Evolutionary conservation across 2,797 vertebrate species (phyloP).

Genomic region (Sorex maritimensis): DNA sequence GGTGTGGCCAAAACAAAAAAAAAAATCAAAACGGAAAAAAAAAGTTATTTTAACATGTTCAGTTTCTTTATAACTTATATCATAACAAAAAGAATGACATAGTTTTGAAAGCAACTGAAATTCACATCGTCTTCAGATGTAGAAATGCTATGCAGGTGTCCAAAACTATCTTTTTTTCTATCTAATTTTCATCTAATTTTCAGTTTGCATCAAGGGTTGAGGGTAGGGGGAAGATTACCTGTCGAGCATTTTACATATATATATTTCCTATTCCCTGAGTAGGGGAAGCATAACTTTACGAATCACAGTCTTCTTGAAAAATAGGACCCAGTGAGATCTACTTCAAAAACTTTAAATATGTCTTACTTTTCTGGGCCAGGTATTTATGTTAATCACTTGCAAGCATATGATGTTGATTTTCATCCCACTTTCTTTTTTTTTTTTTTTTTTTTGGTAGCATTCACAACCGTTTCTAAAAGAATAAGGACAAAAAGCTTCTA

Average conservation of each 20-base stretch:
- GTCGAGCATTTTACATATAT: not conserved
- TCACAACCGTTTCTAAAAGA: not conserved
- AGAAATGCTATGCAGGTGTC: not conserved
- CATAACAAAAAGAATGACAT: not conserved
- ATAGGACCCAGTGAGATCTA: not conserved
- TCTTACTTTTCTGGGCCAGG: not conserved
- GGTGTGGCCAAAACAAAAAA: too few relatives aligned
- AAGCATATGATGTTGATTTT: not conserved
- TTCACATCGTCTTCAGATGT: not conserved
- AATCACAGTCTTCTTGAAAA: not conserved
- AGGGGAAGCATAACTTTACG: not conserved
- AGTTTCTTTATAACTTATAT: not conserved
- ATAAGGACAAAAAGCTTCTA: not conserved
- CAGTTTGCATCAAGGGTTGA: too few relatives aligned
- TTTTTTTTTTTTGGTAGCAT: not conserved
- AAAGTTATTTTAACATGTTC: not conserved
- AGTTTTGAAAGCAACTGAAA: not conserved
- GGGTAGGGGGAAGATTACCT: not conserved
- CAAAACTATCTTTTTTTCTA: too few relatives aligned
- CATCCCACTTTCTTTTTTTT: not conserved
- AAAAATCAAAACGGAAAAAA: too few relatives aligned
- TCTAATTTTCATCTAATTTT: too few relatives aligned
- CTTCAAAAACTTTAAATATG: conserved; percentile 31
- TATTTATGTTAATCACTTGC: not conserved
- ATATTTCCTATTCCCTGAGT: not conserved